Evolutionary conservation across 1,140 invertebrate genomes (phyloP).

Genomic region (Heliconius melpomene): DNA sequence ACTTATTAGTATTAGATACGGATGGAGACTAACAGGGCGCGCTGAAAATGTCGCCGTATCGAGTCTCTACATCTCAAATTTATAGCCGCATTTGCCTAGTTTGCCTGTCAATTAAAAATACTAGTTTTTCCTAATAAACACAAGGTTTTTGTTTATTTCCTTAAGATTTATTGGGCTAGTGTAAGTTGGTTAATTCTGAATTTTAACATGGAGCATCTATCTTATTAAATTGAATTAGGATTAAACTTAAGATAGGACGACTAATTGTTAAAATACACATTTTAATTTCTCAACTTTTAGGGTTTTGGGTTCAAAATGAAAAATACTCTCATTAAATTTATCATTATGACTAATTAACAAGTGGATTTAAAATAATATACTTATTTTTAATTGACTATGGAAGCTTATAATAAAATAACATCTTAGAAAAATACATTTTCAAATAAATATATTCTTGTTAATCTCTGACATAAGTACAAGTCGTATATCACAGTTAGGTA

Average conservation of each 20-base stretch:
- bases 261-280: neutral
- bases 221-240: neutral
- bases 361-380: too few relatives aligned
- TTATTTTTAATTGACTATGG: too few relatives aligned
- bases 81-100: constrained; percentile 17
- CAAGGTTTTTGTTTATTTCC: neutral
- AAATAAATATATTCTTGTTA: too few relatives aligned
- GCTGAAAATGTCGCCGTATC: constrained; percentile 25
- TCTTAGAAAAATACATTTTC: too few relatives aligned
- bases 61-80: constrained; percentile 13
- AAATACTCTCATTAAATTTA: too few relatives aligned
- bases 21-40: constrained; percentile 34
- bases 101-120: constrained; percentile 8
- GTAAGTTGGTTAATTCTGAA: neutral
- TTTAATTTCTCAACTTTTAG: neutral
- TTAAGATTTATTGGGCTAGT: neutral
- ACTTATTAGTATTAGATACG: constrained; percentile 38
- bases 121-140: constrained; percentile 6
- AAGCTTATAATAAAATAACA: too few relatives aligned
- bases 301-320: too few relatives aligned
- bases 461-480: neutral
- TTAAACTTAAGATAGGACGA: neutral
- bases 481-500: neutral
- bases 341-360: too few relatives aligned
- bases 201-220: neutral